phyloP scores from a whole-genome alignment of 92 coral and sea anemone genomes.

The Actinernus sp. region DNA sequence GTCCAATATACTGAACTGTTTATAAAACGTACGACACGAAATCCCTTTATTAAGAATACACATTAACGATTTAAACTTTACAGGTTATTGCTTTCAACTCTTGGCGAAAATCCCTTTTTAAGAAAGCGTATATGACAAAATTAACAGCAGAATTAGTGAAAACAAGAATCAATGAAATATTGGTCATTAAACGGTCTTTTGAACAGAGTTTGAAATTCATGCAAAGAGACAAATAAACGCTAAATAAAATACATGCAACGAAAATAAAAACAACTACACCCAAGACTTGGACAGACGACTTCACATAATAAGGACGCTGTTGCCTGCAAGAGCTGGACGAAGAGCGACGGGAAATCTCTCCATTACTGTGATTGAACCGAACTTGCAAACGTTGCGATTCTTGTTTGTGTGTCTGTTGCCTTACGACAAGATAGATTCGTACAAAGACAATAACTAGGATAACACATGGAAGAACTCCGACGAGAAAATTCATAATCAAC shows the following conservation, averaged over 20 bases:
- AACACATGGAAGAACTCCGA: constrained; percentile 52
- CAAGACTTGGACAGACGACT: constrained; percentile 66
- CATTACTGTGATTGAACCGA: background rate
- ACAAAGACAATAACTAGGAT: constrained; percentile 21
- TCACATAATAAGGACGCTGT: constrained; percentile 13
- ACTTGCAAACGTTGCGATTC: constrained; percentile 12
- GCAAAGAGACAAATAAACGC: constrained; percentile 68
- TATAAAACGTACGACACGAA: too few relatives aligned
- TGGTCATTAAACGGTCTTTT: constrained; percentile 17
- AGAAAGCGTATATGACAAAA: constrained; percentile 74
- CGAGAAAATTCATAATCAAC: constrained; percentile 25
- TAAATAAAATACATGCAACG: constrained; percentile 62
- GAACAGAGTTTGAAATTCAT: constrained; percentile 52
- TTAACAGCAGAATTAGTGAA: constrained; percentile 77
- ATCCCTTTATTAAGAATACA: too few relatives aligned
- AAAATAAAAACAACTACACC: constrained; percentile 74
- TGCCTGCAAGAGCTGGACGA: background rate
- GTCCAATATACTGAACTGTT: too few relatives aligned
- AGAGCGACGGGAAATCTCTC: background rate
- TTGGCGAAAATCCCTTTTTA: constrained; percentile 62
- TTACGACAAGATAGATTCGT: constrained; percentile 33
- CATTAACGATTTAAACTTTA: too few relatives aligned
- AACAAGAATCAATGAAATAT: constrained; percentile 57
- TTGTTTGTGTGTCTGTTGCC: constrained; percentile 32
- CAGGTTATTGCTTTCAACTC: too few relatives aligned